Base-by-base conservation (phyloP, 2,888 invertebrate species). In the Drosophila stalkeri region DNA sequence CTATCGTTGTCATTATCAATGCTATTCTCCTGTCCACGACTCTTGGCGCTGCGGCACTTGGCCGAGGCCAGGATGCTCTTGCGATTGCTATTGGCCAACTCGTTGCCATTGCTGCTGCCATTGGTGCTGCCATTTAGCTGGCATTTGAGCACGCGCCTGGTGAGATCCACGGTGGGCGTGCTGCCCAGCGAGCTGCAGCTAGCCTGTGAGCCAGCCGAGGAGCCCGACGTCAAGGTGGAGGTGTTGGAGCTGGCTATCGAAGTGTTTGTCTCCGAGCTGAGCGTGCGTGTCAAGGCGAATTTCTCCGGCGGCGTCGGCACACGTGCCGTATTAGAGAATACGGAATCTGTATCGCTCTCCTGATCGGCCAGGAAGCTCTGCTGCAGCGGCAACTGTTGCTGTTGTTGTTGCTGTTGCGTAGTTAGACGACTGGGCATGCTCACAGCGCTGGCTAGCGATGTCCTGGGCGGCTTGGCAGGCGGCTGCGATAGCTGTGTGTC, bases 21-120 rank as follows among this genome's bases (percentile, higher is more conserved):
- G 49, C 90, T 71, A 60, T 75, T 86, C 56, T 85, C 85, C 74
- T 88, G 89, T 0, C 89, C 92, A 3, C 90, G 90, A n/a, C 93
- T 94, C 93, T 96, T 96, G 86, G 85, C 97, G 91, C 97, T 97
- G 87, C 97, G 95, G 91, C 96, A 97, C 93, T 97, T 96, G 1
- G 97, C 97, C 55, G 97, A 97, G 27, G 97, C 97, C 60, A 98
- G 94, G 79, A 98, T 97, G 91, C 97, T 97, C 92, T 97, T 96
- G 61, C 97, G 94, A 92, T 97, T 97, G 16, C 90, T 61, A 9
- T 82, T 65, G 9, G 64, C 49, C 44, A 66, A 49, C 7, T 74
- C 76, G 11, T 61, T 65, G 43, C 61, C 46, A 12, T 39, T 64
- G 52, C 69, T 46, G 12, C 35, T 66, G 57, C 44, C 31, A 67